Percentiles rank a stretch among this genome's conserved stretches.
Conservation (phyloP, 30 jellyfish, hydroid and myxozoan genomes). For the Clytia hemisphaerica region DNA sequence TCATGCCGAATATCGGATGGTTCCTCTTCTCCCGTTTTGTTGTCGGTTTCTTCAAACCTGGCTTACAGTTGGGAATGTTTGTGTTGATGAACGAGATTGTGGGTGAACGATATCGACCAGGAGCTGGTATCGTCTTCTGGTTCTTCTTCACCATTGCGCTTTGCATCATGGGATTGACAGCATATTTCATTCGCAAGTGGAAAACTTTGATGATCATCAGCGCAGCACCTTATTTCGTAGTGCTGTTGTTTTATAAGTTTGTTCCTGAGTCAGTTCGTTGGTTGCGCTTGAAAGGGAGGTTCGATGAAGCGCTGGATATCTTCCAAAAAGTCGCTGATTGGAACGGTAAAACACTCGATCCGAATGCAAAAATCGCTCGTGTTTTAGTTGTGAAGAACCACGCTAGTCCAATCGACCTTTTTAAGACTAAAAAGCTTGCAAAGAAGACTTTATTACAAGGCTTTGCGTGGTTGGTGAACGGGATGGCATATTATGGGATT, state of each 20-base stretch:
- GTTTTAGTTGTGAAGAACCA: constrained; percentile 3
- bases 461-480: constrained; percentile 69
- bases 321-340: constrained; percentile 40
- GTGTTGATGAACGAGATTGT: constrained; percentile 74
- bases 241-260: constrained; percentile 48
- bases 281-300: constrained; percentile 51
- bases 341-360: constrained; percentile 54
- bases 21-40: constrained; percentile 35
- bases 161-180: constrained; percentile 64
- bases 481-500: constrained; percentile 59
- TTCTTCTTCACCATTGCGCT: constrained; percentile 57
- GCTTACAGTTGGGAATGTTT: constrained; percentile 48
- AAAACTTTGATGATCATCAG: constrained; percentile 39
- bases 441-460: constrained; percentile 36
- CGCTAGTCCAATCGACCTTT: constrained; percentile 40
- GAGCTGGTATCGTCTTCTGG: constrained; percentile 70
- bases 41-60: constrained; percentile 80
- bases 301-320: constrained; percentile 41
- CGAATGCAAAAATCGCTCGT: constrained; percentile 26
- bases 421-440: constrained; percentile 54
- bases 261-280: constrained; percentile 88
- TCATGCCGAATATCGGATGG: constrained; percentile 51
- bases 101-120: constrained; percentile 69
- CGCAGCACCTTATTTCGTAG: constrained; percentile 71
- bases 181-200: constrained; percentile 76